Conservation (phyloP, 2,888 invertebrate species). For the Oligia latruncula region DNA sequence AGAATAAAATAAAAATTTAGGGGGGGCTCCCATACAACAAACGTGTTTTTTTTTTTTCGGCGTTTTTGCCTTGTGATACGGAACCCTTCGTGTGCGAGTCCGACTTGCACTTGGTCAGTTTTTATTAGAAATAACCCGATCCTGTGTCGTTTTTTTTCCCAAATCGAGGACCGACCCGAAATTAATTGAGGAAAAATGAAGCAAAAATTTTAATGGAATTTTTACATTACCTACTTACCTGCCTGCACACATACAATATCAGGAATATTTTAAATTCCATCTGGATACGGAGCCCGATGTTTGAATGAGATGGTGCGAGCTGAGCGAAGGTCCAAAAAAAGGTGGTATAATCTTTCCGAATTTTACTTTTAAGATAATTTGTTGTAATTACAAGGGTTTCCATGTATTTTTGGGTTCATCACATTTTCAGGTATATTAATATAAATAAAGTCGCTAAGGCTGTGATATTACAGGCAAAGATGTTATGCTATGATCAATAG, state of each 20-base stretch:
- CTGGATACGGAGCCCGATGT: constrained; percentile 14
- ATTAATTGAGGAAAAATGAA: constrained; percentile 33
- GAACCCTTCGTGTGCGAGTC: too few species aligned
- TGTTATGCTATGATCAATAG: background rate
- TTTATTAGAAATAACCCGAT: constrained; percentile 43
- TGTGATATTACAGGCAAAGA: background rate
- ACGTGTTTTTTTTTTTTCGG: too few species aligned
- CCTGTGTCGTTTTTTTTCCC: constrained; percentile 7
- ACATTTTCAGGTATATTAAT: background rate
- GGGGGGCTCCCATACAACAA: too few species aligned
- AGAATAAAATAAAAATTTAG: too few species aligned
- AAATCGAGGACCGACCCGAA: constrained; percentile 32
- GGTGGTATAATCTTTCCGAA: background rate
- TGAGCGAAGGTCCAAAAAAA: background rate
- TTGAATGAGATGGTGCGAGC: background rate
- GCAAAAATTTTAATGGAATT: constrained; percentile 22
- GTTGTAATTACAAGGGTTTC: background rate
- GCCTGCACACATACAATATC: constrained; percentile 14
- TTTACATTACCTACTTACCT: constrained; percentile 13
- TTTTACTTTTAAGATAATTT: constrained; percentile 1
- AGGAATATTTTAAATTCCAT: constrained; percentile 41
- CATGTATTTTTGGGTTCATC: background rate
- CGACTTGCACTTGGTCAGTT: too few species aligned
- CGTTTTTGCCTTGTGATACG: too few species aligned
- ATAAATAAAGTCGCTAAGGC: background rate